Percentiles rank a stretch among this genome's conserved stretches.
phyloP scores from a whole-genome alignment of 2,888 invertebrate genomes.

The Lasioglossum marginatum region DNA sequence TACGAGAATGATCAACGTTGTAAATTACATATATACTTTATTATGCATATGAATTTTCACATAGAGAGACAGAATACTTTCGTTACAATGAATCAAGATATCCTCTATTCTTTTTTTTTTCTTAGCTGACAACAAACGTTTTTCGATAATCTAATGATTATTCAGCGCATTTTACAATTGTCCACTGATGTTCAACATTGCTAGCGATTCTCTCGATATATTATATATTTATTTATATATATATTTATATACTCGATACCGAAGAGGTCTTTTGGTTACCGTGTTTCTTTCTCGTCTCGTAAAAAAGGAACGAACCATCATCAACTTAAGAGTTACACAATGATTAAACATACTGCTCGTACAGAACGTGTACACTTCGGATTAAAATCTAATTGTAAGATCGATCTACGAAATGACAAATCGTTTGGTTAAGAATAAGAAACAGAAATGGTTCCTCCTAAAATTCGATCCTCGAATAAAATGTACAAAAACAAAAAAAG shows the following conservation, averaged over 20 bases:
- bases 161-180: constrained; percentile 58
- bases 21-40: constrained; percentile 77
- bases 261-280: constrained; percentile 43
- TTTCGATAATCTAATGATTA: constrained; percentile 58
- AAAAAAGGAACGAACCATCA: constrained; percentile 26
- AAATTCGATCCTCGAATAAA: constrained; percentile 42
- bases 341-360: constrained; percentile 21
- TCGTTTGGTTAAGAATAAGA: background rate
- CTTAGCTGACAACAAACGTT: constrained; percentile 60
- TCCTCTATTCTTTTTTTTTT: constrained; percentile 57
- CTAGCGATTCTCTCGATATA: constrained; percentile 37
- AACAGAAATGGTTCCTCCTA: constrained; percentile 12
- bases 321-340: constrained; percentile 32
- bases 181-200: constrained; percentile 33
- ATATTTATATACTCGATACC: constrained; percentile 46
- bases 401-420: constrained; percentile 21
- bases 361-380: constrained; percentile 10
- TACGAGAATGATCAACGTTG: constrained; percentile 33
- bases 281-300: constrained; percentile 14
- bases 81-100: constrained; percentile 70
- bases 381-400: constrained; percentile 41
- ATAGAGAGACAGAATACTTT: constrained; percentile 76
- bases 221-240: constrained; percentile 13
- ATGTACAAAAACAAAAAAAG: constrained; percentile 21
- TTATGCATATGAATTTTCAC: constrained; percentile 75